Conservation (phyloP, 2,888 invertebrate genomes). For the Nebria salina region DNA sequence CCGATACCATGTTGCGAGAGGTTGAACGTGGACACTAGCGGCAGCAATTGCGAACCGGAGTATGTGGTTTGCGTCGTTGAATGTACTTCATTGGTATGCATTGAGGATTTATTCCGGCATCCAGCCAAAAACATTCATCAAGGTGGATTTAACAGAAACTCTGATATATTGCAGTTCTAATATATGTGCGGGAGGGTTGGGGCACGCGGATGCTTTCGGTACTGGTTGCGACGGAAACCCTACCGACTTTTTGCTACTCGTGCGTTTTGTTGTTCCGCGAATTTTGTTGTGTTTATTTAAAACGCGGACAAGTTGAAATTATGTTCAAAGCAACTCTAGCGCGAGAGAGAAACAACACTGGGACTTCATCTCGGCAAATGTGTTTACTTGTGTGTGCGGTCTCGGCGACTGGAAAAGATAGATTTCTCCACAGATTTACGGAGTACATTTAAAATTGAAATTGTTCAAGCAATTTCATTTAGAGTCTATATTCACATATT, state of each 20-base stretch:
- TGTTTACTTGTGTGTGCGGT: slow-evolving; percentile 20
- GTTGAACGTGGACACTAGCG: not conserved
- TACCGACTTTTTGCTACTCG: slow-evolving; percentile 38
- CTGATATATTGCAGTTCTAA: slow-evolving; percentile 64
- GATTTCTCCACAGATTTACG: not conserved
- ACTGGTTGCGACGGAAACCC: slow-evolving; percentile 36
- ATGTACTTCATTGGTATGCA: slow-evolving; percentile 65
- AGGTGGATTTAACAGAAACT: slow-evolving; percentile 66
- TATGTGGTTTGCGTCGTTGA: slow-evolving; percentile 49
- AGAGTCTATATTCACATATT: not conserved
- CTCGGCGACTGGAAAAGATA: not conserved
- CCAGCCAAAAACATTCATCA: slow-evolving; percentile 66
- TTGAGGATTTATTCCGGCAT: slow-evolving; percentile 66
- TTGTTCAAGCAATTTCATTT: slow-evolving; percentile 1
- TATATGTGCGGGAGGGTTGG: slow-evolving; percentile 57
- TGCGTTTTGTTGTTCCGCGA: slow-evolving; percentile 39
- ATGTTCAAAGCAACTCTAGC: slow-evolving; percentile 11
- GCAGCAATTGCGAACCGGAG: not conserved
- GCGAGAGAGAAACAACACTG: not conserved
- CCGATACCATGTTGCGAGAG: slow-evolving; percentile 1
- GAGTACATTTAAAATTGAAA: slow-evolving; percentile 1
- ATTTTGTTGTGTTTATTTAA: slow-evolving; percentile 46
- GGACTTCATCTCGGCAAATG: slow-evolving; percentile 33
- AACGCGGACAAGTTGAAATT: slow-evolving; percentile 40
- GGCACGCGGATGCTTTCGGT: not conserved